Percentiles rank a stretch among this genome's conserved stretches.
Evolutionary conservation across 2,113 vertebrate genomes (phyloP).

Genomic region (Aldabrachelys gigantea): DNA sequence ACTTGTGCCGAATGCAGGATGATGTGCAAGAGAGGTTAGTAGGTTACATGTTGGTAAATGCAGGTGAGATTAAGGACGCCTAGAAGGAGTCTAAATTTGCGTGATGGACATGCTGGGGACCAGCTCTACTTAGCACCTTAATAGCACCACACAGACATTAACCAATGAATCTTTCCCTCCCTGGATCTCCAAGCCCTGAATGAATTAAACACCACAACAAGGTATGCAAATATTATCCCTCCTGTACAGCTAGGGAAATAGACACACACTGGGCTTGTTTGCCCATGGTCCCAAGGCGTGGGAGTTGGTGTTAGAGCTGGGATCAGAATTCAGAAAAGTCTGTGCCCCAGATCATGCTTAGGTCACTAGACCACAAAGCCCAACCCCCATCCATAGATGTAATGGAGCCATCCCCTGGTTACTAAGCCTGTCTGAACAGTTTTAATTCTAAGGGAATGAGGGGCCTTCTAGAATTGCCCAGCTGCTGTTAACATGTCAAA

Average conservation of each 20-base stretch:
- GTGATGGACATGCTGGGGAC: background rate
- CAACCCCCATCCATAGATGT: background rate
- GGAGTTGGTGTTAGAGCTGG: background rate
- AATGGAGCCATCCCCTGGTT: background rate
- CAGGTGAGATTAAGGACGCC: background rate
- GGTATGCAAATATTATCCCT: too few relatives aligned
- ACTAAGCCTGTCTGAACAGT: background rate
- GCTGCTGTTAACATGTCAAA: accelerated
- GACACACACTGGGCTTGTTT: background rate
- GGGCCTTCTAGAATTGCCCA: background rate
- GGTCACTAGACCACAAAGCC: background rate
- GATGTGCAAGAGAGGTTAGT: background rate
- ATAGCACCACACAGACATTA: background rate
- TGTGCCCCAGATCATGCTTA: background rate
- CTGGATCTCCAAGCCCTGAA: background rate
- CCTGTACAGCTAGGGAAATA: too few relatives aligned
- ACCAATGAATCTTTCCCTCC: background rate
- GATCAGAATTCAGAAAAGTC: background rate
- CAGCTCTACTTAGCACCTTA: background rate
- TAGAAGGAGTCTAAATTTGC: background rate
- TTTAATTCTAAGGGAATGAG: background rate
- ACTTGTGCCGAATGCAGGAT: background rate
- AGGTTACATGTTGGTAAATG: background rate
- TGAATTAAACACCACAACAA: background rate
- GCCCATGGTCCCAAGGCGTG: too few relatives aligned